Percentiles rank a stretch among this genome's conserved stretches.
Evolutionary conservation across 2,888 invertebrate species (phyloP).

Genomic region (Agonopterix alstromeriana): DNA sequence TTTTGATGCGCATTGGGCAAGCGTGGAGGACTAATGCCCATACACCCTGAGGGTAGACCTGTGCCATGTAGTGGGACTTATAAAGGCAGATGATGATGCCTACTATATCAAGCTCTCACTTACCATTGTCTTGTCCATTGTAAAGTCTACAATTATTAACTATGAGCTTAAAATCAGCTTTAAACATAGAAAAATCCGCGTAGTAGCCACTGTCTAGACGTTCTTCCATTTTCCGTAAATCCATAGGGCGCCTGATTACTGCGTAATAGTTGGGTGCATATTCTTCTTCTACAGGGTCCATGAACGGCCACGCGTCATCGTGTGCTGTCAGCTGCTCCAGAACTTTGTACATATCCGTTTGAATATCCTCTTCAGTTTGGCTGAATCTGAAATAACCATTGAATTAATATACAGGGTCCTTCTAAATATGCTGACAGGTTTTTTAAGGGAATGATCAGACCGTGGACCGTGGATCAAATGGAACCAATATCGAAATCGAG

Average conservation of each 20-base stretch:
- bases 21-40: too few relatives aligned
- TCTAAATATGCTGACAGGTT: too few relatives aligned
- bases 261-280: slow-evolving; percentile 92
- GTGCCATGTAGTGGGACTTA: too few relatives aligned
- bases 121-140: slow-evolving; percentile 95
- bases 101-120: slow-evolving; percentile 71
- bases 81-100: too few relatives aligned
- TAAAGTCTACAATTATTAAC: slow-evolving; percentile 95
- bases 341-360: slow-evolving; percentile 95
- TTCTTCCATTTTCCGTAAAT: slow-evolving; percentile 91
- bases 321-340: slow-evolving; percentile 91
- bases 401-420: too few relatives aligned
- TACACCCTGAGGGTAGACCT: too few relatives aligned
- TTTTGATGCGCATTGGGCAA: too few relatives aligned
- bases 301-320: slow-evolving; percentile 96
- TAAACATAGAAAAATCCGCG: slow-evolving; percentile 86
- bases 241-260: slow-evolving; percentile 89
- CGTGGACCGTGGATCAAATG: too few relatives aligned
- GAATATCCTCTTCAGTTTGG: slow-evolving; percentile 89
- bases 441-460: too few relatives aligned
- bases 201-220: slow-evolving; percentile 89
- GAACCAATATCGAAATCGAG: too few relatives aligned
- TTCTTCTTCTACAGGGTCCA: slow-evolving; percentile 94
- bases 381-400: slow-evolving; percentile 77
- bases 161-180: slow-evolving; percentile 92